Base-by-base conservation (phyloP, 2,797 vertebrate genomes). In the Bovichtus diacanthus region DNA sequence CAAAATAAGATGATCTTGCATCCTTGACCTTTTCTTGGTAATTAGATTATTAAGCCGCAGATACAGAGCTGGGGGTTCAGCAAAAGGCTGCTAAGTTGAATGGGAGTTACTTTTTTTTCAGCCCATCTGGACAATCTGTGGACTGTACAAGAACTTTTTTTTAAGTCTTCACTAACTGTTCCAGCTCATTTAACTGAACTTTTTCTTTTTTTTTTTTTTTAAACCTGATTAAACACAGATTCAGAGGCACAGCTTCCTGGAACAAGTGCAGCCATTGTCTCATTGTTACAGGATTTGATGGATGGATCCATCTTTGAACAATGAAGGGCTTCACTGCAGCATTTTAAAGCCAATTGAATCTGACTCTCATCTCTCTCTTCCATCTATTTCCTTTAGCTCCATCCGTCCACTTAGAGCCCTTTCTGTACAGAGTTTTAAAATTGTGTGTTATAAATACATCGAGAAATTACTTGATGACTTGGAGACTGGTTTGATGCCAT, bases 271-370 rank as follows among this genome's bases (percentile, higher is more conserved):
- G 41, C 64, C 66, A 88, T 90, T 89, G 89, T 89, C 49, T 74
- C 64, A 89, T 90, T 89, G 85, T 90, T 85, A 36, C 21, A 70
- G 77, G 77, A 83, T 85, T 75, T 75, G 66, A 54, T 65, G 62
- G 63, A 68, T 61, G 79, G 66, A 75, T 83, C 75, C 79, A 55
- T 79, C 66, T 83, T 69, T 73, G 59, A 82, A 85, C 78, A 80
- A 87, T 82, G 69, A 73, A 11, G 27, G 71, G 50, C 50, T 64
- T 71, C 71, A 41, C 44, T 64, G 63, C 70, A 44, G 80, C 61
- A 29, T 68, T 77, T 61, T 73, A 53, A 74, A 63, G 63, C 79
- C 81, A 84, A 47, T 8, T 69, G 58, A 71, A 51, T 67, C 44
- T 21, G 39, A 56, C 16, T 64, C 47, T 49, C 9, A 39, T 65